Conservation (phyloP, 2,888 invertebrate species). For the Chloroclysta siterata region DNA sequence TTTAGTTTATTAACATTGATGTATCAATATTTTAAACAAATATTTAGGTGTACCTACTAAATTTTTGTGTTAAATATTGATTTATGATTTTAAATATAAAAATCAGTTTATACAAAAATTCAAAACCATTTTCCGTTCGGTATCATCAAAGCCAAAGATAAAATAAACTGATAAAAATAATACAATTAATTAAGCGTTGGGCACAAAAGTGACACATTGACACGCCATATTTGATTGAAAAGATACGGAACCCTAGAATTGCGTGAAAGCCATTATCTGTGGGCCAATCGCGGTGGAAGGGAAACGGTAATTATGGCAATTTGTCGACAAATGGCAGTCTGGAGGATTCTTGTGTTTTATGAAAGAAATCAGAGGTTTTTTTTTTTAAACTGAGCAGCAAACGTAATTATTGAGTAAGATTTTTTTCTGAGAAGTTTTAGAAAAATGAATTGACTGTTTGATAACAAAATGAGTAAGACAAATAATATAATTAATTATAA, state of each 20-base stretch:
- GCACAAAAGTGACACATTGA: constrained; percentile 62
- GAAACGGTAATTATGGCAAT: constrained; percentile 72
- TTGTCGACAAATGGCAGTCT: constrained; percentile 59
- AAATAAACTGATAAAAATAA: constrained; percentile 40
- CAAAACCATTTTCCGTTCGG: not conserved
- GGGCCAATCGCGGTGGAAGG: constrained; percentile 45
- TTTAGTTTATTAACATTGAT: no score
- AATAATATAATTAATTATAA: no score
- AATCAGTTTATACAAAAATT: no score
- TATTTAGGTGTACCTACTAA: no score
- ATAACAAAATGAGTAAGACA: no score
- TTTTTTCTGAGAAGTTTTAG: no score
- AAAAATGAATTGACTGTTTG: no score
- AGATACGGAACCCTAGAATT: constrained; percentile 62
- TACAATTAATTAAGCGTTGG: constrained; percentile 68
- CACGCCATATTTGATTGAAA: constrained; percentile 61
- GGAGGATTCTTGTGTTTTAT: constrained; percentile 34
- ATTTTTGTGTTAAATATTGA: no score
- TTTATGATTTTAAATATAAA: no score
- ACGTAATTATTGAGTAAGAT: no score
- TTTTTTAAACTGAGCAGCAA: constrained; percentile 1
- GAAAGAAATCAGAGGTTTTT: constrained; percentile 26
- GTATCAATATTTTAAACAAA: no score
- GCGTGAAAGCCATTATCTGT: constrained; percentile 65
- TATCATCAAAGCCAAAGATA: constrained; percentile 22